These are phyloP conservation scores for Penaeus chinensis DNA, from an alignment of 1,140 invertebrate species.

Conservation along the genomic window DNA sequence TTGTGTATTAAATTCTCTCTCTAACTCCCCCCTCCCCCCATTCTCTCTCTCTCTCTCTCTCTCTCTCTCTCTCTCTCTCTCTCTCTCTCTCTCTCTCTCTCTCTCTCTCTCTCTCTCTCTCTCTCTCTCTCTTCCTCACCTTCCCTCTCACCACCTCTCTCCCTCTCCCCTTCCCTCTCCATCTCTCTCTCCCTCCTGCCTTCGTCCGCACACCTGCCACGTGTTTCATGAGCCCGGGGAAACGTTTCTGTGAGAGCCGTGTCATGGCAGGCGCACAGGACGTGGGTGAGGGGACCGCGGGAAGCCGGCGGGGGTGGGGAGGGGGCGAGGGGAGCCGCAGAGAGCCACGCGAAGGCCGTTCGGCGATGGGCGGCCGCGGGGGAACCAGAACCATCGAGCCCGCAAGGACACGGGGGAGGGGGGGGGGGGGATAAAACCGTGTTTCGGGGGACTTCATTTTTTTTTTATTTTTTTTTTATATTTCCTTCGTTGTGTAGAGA, in stretches of 20 bases:
- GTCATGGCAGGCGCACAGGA: neutral
- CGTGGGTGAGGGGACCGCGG: no score
- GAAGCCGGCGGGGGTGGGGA: neutral
- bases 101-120: conserved; percentile 34
- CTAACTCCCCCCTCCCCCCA: no score
- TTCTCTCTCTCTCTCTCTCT: neutral
- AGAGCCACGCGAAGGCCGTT: no score
- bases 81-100: neutral
- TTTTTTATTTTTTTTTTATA: no score
- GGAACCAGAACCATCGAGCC: no score
- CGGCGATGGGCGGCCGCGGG: no score
- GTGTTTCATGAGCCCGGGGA: neutral
- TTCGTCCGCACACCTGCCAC: neutral
- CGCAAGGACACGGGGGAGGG: no score
- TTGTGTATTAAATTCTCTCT: no score
- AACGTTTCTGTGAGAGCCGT: no score
- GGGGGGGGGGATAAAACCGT: no score
- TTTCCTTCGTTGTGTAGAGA: neutral
- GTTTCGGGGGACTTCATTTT: no score
- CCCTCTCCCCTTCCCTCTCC: neutral
- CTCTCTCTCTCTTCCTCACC: conserved; percentile 6
- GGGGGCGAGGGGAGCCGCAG: neutral
- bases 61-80: neutral
- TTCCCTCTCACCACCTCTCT: neutral
- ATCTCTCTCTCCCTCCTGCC: neutral